These are phyloP conservation scores for Manis javanica DNA, from an alignment of 2,797 vertebrate species.

Conservation along the genomic window DNA sequence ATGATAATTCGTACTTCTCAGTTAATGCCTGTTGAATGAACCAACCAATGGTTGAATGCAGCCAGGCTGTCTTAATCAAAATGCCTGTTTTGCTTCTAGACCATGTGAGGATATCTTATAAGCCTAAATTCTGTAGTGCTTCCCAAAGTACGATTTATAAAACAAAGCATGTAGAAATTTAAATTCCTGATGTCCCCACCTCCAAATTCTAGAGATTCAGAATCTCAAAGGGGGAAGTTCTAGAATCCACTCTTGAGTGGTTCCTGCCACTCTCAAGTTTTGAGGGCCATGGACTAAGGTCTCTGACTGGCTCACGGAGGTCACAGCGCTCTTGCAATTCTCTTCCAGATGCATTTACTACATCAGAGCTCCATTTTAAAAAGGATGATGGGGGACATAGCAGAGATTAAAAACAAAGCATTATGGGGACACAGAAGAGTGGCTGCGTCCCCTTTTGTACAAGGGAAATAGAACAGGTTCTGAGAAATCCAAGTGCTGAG, in stretches of 20 bases:
- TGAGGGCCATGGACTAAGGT: background rate
- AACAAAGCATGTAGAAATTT: background rate
- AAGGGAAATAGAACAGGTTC: background rate
- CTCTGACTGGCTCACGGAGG: background rate
- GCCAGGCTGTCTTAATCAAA: background rate
- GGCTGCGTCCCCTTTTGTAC: background rate
- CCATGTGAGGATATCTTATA: background rate
- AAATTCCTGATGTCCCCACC: background rate
- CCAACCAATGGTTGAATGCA: background rate
- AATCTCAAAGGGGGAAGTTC: background rate
- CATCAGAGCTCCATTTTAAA: background rate
- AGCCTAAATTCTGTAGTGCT: background rate
- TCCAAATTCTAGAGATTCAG: background rate
- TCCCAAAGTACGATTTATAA: conserved; percentile 3
- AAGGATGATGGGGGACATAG: background rate
- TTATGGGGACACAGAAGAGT: background rate
- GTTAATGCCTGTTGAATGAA: background rate
- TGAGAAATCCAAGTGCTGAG: background rate
- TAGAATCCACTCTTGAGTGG: background rate
- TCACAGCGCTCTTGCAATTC: background rate
- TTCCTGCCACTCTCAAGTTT: background rate
- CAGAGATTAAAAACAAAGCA: background rate
- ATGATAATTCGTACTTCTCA: background rate
- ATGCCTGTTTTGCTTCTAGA: background rate
- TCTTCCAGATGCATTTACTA: background rate